Evolutionary conservation across 1,140 invertebrate genomes (phyloP), one percentile per base, ranked within the genome.

Genomic region (Proctacanthus coquilletti): DNA sequence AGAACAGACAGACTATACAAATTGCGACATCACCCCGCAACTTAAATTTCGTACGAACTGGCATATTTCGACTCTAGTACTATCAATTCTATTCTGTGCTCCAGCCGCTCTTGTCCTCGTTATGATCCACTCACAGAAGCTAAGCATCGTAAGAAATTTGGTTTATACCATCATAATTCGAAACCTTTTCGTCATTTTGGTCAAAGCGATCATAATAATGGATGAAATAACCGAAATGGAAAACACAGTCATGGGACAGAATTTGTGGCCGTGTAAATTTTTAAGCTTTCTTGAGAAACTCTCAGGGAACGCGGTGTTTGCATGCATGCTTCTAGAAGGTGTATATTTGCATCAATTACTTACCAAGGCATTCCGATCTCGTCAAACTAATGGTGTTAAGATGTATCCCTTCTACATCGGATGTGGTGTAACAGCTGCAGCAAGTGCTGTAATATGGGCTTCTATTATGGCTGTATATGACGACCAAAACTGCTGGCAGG

Each of bases 321-420:
- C 67, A 0, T 71, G 66, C 43, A 74, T 75, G 72, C 44, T 73
- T n/a, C 50, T 70, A 1, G 70, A 72, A 44, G 71, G 66, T 2
- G 53, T 70, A 18, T 71, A 71, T 45, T 49, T 74, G 5, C 71
- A 75, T 40, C 34, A 35, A 21, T 11, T 35, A 15, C 18, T 35
- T 5, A 35, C 34, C 15, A 35, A 35, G 20, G 6, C 15, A 15
- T 35, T 35, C 11, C 5, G 13, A 32, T 10, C 13, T 13, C 10
- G 30, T 8, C 19, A 21, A 11, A 35, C 17, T 4, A 9, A 11
- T 11, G 34, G 21, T 10, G 13, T 17, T 14, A 5, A 19, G 14
- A 11, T 35, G 4, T 21, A 21, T 19, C 6, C 10, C 6, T 32
- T 32, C 5, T 6, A 10, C 8, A 13, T 27, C 23, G 13, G 8